phyloP scores from a whole-genome alignment of 2,797 vertebrate species.

The Aldrovandia affinis region DNA sequence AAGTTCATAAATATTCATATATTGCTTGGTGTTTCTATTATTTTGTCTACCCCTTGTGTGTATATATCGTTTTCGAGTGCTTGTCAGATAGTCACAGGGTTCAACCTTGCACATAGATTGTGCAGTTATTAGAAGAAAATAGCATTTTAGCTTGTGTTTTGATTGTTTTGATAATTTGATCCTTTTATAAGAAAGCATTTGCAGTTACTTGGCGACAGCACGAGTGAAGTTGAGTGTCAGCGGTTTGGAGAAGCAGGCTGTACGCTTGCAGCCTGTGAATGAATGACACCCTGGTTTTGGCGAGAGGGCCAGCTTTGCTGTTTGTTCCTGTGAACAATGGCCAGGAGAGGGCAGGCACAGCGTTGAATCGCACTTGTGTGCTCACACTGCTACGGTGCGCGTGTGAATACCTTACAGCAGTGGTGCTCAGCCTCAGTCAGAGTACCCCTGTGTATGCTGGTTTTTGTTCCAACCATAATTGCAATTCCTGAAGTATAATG shows the following conservation, averaged over 20 bases:
- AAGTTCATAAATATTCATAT: too few species aligned
- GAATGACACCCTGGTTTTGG: neutral
- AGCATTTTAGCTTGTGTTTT: neutral
- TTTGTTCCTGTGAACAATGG: slow-evolving; percentile 61
- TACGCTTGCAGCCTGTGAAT: slow-evolving; percentile 22
- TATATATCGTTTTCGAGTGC: neutral
- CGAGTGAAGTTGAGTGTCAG: neutral
- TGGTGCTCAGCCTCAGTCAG: too few species aligned
- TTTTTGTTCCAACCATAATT: too few species aligned
- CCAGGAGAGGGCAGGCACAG: slow-evolving; percentile 88
- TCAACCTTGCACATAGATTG: neutral
- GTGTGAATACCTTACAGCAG: slow-evolving; percentile 15
- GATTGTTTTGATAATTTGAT: neutral
- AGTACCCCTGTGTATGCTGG: too few species aligned
- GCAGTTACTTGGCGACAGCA: neutral
- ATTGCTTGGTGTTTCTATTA: too few species aligned
- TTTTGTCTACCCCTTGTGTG: too few species aligned
- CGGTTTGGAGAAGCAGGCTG: slow-evolving; percentile 48
- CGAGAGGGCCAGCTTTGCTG: slow-evolving; percentile 24
- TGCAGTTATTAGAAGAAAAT: neutral
- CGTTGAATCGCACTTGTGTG: slow-evolving; percentile 72
- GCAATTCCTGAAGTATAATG: too few species aligned
- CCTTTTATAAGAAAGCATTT: slow-evolving; percentile 61
- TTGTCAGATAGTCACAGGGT: neutral
- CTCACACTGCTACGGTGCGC: slow-evolving; percentile 48